phyloP scores from a whole-genome alignment of 2,797 vertebrate species.

The Sparus aurata region DNA sequence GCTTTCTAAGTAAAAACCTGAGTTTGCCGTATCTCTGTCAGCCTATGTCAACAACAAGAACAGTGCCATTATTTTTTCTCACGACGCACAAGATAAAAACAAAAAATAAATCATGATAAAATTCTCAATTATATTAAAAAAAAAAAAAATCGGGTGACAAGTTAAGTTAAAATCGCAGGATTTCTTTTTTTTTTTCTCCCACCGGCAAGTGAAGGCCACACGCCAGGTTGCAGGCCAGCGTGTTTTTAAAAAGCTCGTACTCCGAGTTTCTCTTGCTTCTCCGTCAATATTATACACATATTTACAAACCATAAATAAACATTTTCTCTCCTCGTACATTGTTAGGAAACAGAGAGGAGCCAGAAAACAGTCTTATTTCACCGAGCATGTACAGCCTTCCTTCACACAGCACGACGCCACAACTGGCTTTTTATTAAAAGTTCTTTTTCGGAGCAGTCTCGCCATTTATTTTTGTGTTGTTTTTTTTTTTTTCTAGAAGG shows the following conservation, averaged over 20 bases:
- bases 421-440: slow-evolving; percentile 67
- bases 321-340: slow-evolving; percentile 60
- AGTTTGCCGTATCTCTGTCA: slow-evolving; percentile 85
- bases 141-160: slow-evolving; percentile 69
- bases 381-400: slow-evolving; percentile 88
- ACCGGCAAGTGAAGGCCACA: slow-evolving; percentile 62
- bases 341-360: slow-evolving; percentile 61
- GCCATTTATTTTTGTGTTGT: slow-evolving; percentile 41
- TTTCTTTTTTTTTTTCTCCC: neutral
- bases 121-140: slow-evolving; percentile 77
- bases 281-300: slow-evolving; percentile 81
- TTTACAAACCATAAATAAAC: slow-evolving; percentile 91
- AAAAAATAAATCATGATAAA: slow-evolving; percentile 79
- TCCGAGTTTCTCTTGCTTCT: slow-evolving; percentile 34
- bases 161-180: slow-evolving; percentile 76
- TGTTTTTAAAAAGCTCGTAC: slow-evolving; percentile 54
- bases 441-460: slow-evolving; percentile 18
- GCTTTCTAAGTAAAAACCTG: slow-evolving; percentile 90
- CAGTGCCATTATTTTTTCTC: slow-evolving; percentile 83
- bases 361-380: slow-evolving; percentile 67
- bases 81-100: slow-evolving; percentile 79
- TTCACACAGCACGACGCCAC: slow-evolving; percentile 84
- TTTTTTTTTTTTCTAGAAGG: slow-evolving; percentile 87
- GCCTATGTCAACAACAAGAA: slow-evolving; percentile 81
- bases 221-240: slow-evolving; percentile 62